These are phyloP conservation scores for Aphis gossypii DNA, from an alignment of 1,140 invertebrate species.

Conservation along the genomic window DNA sequence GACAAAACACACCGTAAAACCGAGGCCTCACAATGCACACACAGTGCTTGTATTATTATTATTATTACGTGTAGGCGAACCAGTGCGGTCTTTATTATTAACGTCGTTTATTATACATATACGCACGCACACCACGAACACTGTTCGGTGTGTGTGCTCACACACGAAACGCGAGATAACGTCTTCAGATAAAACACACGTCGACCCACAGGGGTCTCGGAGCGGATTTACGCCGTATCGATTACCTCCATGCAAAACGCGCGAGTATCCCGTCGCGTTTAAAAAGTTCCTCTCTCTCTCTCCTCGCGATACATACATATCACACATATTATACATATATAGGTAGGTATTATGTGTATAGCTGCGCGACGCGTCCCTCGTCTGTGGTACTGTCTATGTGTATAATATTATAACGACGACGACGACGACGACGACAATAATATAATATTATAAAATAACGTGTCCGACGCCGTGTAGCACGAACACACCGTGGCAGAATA, in stretches of 20 bases:
- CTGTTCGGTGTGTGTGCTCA: too few relatives aligned
- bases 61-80: slow-evolving; percentile 16
- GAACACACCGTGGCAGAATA: too few relatives aligned
- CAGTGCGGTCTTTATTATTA: slow-evolving; percentile 39
- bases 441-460: too few relatives aligned
- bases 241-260: not conserved
- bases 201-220: not conserved
- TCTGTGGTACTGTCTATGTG: too few relatives aligned
- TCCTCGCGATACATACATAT: not conserved
- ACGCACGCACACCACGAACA: not conserved
- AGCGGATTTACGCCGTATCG: slow-evolving; percentile 4
- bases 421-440: too few relatives aligned
- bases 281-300: not conserved
- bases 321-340: too few relatives aligned
- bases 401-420: too few relatives aligned
- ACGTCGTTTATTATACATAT: not conserved
- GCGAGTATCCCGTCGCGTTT: not conserved
- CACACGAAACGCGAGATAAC: not conserved
- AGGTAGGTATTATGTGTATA: too few relatives aligned
- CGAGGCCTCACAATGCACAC: not conserved
- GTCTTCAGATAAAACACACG: not conserved
- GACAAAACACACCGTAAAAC: not conserved
- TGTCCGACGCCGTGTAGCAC: too few relatives aligned
- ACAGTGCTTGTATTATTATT: not conserved
- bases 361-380: too few relatives aligned